phyloP scores from a whole-genome alignment of 2,797 vertebrate species.

The Allobates femoralis region DNA sequence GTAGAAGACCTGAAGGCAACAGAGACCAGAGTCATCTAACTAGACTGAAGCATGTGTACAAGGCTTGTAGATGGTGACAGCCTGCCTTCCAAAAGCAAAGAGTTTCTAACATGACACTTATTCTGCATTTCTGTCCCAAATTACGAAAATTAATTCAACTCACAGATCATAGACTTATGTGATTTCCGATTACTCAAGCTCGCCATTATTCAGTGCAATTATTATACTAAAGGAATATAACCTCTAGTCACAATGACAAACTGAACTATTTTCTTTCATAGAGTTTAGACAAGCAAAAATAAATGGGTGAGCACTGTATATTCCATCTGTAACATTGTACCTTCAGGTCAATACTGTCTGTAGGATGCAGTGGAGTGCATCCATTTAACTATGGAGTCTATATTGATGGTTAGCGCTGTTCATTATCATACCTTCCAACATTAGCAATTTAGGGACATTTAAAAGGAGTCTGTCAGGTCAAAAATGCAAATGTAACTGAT shows the following conservation, averaged over 20 bases:
- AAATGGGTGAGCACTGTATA: too few species aligned
- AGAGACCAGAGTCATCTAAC: not conserved
- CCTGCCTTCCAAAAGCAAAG: not conserved
- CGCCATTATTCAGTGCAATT: not conserved
- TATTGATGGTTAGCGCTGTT: too few species aligned
- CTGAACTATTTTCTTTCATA: not conserved
- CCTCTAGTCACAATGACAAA: not conserved
- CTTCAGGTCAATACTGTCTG: too few species aligned
- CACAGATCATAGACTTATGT: not conserved
- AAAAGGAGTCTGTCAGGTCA: too few species aligned
- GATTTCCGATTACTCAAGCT: not conserved
- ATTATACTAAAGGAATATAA: not conserved
- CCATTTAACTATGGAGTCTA: too few species aligned
- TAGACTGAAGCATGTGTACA: not conserved
- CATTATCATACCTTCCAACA: too few species aligned
- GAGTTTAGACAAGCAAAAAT: not conserved
- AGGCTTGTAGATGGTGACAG: not conserved
- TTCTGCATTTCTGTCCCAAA: not conserved
- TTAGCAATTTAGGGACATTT: too few species aligned
- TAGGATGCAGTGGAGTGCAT: too few species aligned
- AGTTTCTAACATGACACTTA: not conserved
- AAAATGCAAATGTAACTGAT: too few species aligned
- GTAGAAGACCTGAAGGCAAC: slow-evolving; percentile 39
- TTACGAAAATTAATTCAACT: slow-evolving; percentile 5
- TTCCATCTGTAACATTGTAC: too few species aligned